phyloP scores from a whole-genome alignment of 2,113 vertebrate genomes.

The Mustelus asterias region DNA sequence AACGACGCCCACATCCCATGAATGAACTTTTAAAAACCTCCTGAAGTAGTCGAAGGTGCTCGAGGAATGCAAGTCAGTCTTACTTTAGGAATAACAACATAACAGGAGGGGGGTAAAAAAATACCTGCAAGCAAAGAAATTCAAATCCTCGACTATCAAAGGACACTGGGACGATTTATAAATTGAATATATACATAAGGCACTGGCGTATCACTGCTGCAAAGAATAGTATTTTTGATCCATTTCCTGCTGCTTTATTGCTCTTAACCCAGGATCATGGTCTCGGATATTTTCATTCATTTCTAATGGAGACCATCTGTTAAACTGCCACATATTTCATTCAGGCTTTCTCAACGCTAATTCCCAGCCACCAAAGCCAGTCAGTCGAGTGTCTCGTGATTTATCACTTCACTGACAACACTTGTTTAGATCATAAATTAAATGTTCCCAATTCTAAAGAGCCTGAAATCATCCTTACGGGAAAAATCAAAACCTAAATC shows the following conservation, averaged over 20 bases:
- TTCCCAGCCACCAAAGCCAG: not conserved
- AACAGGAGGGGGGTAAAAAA: not conserved
- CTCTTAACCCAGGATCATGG: not conserved
- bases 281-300: not conserved
- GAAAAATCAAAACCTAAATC: not conserved
- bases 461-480: not conserved
- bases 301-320: not conserved
- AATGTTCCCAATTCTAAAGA: not conserved
- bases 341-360: not conserved
- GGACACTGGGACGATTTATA: not conserved
- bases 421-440: not conserved
- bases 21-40: no score
- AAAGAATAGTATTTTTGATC: not conserved
- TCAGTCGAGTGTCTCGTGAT: not conserved
- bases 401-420: not conserved
- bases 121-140: not conserved
- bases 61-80: not conserved
- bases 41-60: not conserved
- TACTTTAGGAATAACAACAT: not conserved
- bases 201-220: no score
- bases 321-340: not conserved
- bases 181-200: not conserved
- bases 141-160: not conserved
- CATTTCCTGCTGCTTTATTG: not conserved
- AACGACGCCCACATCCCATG: no score